phyloP scores from a whole-genome alignment of 2,113 vertebrate genomes.

The Bos javanicus region DNA sequence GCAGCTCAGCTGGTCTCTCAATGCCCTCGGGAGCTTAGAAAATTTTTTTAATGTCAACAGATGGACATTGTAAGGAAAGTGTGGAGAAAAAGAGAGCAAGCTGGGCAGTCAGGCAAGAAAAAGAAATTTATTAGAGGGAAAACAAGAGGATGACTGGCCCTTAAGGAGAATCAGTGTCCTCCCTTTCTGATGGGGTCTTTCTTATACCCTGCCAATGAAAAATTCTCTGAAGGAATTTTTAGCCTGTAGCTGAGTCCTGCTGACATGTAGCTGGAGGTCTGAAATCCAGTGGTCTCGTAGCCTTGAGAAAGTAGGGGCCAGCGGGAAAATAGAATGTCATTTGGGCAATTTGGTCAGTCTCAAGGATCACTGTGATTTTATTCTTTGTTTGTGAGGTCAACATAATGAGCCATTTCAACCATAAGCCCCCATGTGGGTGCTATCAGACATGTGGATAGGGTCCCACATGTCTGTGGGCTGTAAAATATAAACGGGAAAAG shows the following conservation, averaged over 20 bases:
- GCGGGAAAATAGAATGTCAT: not conserved
- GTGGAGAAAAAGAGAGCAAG: not conserved
- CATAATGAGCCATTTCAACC: not conserved
- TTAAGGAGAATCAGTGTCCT: not conserved
- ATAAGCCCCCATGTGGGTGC: not conserved
- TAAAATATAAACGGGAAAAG: not conserved
- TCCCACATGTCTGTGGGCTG: not conserved
- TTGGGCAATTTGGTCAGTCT: not conserved
- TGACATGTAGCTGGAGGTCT: not conserved
- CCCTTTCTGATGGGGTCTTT: not conserved
- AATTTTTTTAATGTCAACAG: not conserved
- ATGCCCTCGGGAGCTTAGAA: not conserved
- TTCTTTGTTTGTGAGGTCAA: not conserved
- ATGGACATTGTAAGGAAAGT: not conserved
- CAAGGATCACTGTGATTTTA: not conserved
- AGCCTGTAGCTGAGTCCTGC: not conserved
- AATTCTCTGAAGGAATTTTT: not conserved
- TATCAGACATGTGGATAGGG: not conserved
- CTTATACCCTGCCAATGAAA: not conserved
- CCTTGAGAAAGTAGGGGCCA: not conserved
- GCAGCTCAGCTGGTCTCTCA: not conserved
- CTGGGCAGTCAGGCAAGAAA: not conserved
- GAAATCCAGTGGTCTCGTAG: not conserved
- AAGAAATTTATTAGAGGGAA: not conserved
- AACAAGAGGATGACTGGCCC: not conserved